Conservation (phyloP, 2,888 invertebrate species). For the Callyntrura sp. region DNA sequence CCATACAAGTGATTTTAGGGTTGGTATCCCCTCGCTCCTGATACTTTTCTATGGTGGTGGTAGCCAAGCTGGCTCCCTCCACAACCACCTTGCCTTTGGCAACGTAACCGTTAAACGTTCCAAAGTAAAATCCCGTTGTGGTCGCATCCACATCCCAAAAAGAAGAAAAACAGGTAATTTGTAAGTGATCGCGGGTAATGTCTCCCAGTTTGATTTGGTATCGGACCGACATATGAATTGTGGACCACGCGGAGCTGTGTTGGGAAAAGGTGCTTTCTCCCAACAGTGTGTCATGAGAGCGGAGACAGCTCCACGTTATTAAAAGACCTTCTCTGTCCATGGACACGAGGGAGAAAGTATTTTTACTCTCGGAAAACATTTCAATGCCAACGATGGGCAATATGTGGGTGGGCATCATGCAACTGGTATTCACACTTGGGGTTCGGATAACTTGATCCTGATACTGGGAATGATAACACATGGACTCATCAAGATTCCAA, state of each 20-base stretch:
- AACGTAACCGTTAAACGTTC: conserved; percentile 72
- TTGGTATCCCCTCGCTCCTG: conserved; percentile 53
- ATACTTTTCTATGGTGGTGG: conserved; percentile 57
- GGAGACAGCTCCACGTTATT: conserved; percentile 79
- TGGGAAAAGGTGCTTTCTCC: conserved; percentile 59
- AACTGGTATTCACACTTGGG: conserved; percentile 82
- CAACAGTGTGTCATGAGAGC: conserved; percentile 62
- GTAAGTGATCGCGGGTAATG: conserved; percentile 27
- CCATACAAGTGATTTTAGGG: conserved; percentile 64
- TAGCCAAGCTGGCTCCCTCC: conserved; percentile 26
- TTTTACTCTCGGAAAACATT: conserved; percentile 78
- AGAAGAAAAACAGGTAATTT: conserved; percentile 56
- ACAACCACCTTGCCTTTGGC: conserved; percentile 51
- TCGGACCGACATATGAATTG: conserved; percentile 73
- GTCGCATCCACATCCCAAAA: conserved; percentile 61
- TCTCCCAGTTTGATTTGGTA: conserved; percentile 33
- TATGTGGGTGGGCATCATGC: conserved; percentile 71
- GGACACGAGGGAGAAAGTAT: conserved; percentile 75
- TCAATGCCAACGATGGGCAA: conserved; percentile 77
- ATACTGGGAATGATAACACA: conserved; percentile 80
- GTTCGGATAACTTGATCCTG: conserved; percentile 82
- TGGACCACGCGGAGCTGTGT: conserved; percentile 80
- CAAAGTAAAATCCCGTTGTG: conserved; percentile 62
- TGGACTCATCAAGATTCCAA: conserved; percentile 81
- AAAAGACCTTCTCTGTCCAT: conserved; percentile 77